These are phyloP conservation scores for Schizopygopsis pylzovi DNA, from an alignment of 2,797 vertebrate genomes.

Conservation along the genomic window DNA sequence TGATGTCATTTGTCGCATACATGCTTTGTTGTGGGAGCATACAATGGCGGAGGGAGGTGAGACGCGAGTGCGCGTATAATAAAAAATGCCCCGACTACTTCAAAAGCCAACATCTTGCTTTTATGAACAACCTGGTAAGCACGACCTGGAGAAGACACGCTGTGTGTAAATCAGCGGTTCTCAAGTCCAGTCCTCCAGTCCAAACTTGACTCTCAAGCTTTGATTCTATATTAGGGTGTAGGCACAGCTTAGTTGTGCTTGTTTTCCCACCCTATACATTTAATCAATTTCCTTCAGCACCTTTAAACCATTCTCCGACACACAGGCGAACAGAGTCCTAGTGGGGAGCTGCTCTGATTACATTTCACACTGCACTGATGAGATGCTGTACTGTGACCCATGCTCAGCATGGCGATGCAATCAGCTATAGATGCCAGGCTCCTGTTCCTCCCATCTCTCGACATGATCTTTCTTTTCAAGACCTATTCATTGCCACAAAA, in stretches of 20 bases:
- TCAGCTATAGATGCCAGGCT: slow-evolving; percentile 21
- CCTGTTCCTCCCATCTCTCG: background rate
- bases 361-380: slow-evolving; percentile 44
- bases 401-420: slow-evolving; percentile 30
- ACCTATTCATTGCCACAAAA: slow-evolving; percentile 2
- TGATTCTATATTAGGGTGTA: background rate
- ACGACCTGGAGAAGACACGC: too few species aligned
- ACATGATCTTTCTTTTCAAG: background rate
- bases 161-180: too few species aligned
- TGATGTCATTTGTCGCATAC: too few species aligned
- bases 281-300: slow-evolving; percentile 23
- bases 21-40: too few species aligned
- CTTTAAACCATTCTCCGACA: slow-evolving; percentile 11
- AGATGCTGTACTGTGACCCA: slow-evolving; percentile 25
- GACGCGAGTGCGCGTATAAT: too few species aligned
- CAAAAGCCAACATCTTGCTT: too few species aligned
- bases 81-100: too few species aligned
- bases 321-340: slow-evolving; percentile 3
- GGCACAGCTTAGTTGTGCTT: slow-evolving; percentile 1
- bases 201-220: background rate
- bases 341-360: slow-evolving; percentile 30
- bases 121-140: too few species aligned
- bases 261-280: slow-evolving; percentile 19
- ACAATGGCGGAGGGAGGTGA: too few species aligned
- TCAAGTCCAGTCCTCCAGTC: too few species aligned